Percentiles rank a stretch among this genome's conserved stretches.
Conservation (phyloP, 2,797 vertebrate genomes). For the Pteronotus mesoamericanus region DNA sequence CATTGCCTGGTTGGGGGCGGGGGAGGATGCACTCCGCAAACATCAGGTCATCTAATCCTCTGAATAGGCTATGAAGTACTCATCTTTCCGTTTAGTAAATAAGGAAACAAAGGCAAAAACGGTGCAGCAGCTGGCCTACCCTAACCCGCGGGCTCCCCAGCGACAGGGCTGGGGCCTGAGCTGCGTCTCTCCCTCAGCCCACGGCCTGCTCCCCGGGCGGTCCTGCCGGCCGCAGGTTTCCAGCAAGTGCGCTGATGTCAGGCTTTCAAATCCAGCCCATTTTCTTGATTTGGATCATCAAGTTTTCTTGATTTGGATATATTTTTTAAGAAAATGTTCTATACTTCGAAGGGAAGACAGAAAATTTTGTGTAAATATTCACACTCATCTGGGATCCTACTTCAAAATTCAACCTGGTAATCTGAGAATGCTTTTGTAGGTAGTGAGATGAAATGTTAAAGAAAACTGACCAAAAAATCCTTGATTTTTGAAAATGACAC, state of each 20-base stretch:
- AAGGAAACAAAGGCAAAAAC: background rate
- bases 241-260: background rate
- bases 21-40: background rate
- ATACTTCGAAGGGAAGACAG: background rate
- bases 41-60: background rate
- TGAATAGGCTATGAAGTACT: background rate
- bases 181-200: fast-evolving
- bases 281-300: background rate
- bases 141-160: background rate
- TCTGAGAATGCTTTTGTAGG: background rate
- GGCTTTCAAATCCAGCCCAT: background rate
- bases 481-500: background rate
- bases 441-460: background rate
- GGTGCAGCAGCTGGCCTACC: background rate
- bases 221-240: background rate
- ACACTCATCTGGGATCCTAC: background rate
- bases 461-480: background rate
- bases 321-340: background rate
- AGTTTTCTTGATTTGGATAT: background rate
- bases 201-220: background rate
- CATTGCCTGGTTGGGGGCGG: background rate
- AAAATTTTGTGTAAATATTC: background rate
- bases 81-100: background rate
- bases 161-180: background rate
- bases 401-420: background rate